phyloP scores from a whole-genome alignment of 2,797 vertebrate species.

The Gobionotothen gibberifrons region DNA sequence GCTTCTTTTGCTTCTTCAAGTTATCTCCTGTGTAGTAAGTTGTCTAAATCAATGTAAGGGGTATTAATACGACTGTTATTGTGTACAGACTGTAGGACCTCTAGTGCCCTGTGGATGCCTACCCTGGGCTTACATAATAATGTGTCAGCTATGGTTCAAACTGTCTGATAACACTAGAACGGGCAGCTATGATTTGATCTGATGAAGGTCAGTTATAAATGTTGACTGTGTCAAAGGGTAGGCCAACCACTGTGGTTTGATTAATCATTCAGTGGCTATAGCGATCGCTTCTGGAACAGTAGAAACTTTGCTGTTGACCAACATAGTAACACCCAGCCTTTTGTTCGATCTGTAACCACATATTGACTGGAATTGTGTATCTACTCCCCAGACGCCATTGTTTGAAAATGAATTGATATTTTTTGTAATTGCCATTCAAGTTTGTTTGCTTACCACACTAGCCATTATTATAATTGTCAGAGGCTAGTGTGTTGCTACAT shows the following conservation, averaged over 20 bases:
- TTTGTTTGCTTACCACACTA: neutral
- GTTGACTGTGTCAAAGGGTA: slow-evolving; percentile 8
- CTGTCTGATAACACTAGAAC: slow-evolving; percentile 30
- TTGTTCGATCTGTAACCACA: neutral
- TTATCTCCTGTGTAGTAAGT: neutral
- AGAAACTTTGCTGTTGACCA: neutral
- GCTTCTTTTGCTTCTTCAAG: neutral
- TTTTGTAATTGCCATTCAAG: neutral
- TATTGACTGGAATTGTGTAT: neutral
- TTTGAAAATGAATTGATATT: neutral
- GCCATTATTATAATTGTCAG: neutral
- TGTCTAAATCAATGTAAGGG: neutral
- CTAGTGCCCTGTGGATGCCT: neutral
- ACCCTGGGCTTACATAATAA: slow-evolving; percentile 6
- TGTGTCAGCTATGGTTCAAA: neutral
- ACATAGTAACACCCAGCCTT: neutral
- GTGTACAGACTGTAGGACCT: too few relatives aligned
- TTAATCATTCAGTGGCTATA: neutral
- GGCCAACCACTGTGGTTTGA: neutral
- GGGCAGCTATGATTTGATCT: neutral
- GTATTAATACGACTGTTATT: too few relatives aligned
- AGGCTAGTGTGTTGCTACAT: neutral
- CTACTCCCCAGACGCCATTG: neutral
- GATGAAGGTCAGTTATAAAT: slow-evolving; percentile 1
- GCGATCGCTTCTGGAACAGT: neutral